Conservation (phyloP, 2,888 invertebrate species). For the Lymantria dispar region DNA sequence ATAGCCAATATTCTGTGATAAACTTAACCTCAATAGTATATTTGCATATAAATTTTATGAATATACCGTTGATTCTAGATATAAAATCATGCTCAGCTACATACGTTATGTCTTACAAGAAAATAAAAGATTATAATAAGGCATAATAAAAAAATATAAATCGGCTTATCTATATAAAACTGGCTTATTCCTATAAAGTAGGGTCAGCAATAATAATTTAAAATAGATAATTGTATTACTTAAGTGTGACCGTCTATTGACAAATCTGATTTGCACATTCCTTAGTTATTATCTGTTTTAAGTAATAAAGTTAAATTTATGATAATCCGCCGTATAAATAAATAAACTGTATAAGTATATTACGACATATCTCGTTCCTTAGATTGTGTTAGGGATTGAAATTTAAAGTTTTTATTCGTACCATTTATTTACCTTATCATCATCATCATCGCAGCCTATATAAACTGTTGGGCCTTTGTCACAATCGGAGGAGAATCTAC, state of each 20-base stretch:
- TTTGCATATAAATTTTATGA: slow-evolving; percentile 49
- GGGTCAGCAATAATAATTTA: slow-evolving; percentile 38
- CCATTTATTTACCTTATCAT: background rate
- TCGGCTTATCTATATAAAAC: slow-evolving; percentile 81
- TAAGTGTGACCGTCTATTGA: background rate
- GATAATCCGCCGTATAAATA: background rate
- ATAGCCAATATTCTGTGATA: slow-evolving; percentile 41
- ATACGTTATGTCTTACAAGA: slow-evolving; percentile 58
- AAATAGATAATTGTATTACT: slow-evolving; percentile 6
- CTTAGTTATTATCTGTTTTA: slow-evolving; percentile 1
- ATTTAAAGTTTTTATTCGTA: background rate
- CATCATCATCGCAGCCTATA: no score
- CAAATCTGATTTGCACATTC: slow-evolving; percentile 6
- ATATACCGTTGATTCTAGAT: slow-evolving; percentile 58
- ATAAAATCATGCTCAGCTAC: slow-evolving; percentile 55
- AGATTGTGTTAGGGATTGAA: background rate
- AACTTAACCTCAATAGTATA: slow-evolving; percentile 41
- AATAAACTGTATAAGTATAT: background rate
- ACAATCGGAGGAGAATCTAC: no score
- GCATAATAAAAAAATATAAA: slow-evolving; percentile 76
- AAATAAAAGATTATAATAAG: slow-evolving; percentile 68
- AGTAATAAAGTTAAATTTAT: slow-evolving; percentile 1
- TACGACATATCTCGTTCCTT: background rate
- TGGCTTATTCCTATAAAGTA: slow-evolving; percentile 70
- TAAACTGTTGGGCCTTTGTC: no score